Evolutionary conservation across 1,140 invertebrate genomes (phyloP), one percentile per base, ranked within the genome.

Genomic region (Mactra quadrangularis): DNA sequence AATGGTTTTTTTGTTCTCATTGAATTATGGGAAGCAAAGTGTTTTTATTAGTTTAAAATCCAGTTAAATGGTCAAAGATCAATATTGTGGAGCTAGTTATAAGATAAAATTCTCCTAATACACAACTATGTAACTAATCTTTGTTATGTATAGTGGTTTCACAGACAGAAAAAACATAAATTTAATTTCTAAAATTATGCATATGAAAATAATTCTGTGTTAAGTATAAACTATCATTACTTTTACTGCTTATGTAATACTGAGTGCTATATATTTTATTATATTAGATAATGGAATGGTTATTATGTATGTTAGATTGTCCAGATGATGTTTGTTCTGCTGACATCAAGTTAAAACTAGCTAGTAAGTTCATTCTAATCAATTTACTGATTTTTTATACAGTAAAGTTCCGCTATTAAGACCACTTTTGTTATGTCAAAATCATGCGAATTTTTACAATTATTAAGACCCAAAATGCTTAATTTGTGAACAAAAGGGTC

Each of bases 261-360:
- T 9, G 9, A 47, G 9, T 47, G 45, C 9, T 47, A 11, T 9
- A 47, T 11, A 9, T 9, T 11, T 19, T 19, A 11, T 47, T 19
- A 47, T 47, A 19, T 13, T 50, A 76, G 74, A 60, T 76, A 3
- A 31, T 76, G 6, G 74, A 76, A 17, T 76, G 74, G 74, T 41
- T 45, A 27, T 31, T 45, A n/a, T 19, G 38, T 15, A 31, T 76
- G 74, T 15, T 76, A 38, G 74, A 62, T 33, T 45, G 38, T 13
- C 22, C 45, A 31, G 74, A 64, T 15, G 38, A 29, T 11, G 45
- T 76, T 22, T 17, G 25, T 38, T 3, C 6, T 3, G 7, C 11
- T 9, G 55, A 50, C 15, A 33, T 62, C 0, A 76, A 76, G 59
- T 31, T 41, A 13, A 62, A 45, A 22, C 74, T 76, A 47, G 9